Evolutionary conservation across 1,140 invertebrate species (phyloP).

Genomic region (Hycleus cichorii): DNA sequence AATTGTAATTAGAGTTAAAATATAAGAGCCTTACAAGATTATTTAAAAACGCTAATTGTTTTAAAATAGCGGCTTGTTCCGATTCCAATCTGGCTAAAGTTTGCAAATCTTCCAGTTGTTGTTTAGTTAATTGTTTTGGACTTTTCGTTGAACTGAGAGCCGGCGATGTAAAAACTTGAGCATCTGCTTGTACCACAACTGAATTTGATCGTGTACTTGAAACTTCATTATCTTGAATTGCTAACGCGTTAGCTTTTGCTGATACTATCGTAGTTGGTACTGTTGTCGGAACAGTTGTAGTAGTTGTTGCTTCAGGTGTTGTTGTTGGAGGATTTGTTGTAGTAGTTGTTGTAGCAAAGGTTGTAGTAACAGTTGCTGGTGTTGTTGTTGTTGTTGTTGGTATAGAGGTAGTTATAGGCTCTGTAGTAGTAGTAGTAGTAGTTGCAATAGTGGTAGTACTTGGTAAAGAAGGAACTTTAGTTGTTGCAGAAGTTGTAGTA

Average conservation of each 20-base stretch:
- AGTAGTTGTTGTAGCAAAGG: slow-evolving; percentile 2
- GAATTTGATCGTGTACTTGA: background rate
- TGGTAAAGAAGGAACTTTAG: background rate
- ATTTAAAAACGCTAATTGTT: slow-evolving; percentile 36
- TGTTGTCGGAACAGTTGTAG: slow-evolving; percentile 9
- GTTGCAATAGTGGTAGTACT: slow-evolving; percentile 1
- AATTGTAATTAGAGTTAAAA: background rate
- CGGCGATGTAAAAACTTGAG: background rate
- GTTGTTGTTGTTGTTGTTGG: background rate
- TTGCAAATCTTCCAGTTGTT: slow-evolving; percentile 37
- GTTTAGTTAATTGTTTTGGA: slow-evolving; percentile 30
- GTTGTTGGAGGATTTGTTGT: slow-evolving; percentile 3
- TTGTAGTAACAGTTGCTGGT: background rate
- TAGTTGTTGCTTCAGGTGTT: slow-evolving; percentile 10
- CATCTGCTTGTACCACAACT: too few relatives aligned
- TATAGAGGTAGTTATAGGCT: background rate
- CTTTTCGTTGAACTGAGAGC: slow-evolving; percentile 13
- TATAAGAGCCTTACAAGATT: slow-evolving; percentile 29
- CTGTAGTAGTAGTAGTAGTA: background rate
- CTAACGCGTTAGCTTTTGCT: slow-evolving; percentile 12
- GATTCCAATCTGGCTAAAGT: slow-evolving; percentile 33
- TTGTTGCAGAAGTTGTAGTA: background rate
- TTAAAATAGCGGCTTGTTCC: slow-evolving; percentile 36
- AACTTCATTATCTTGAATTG: slow-evolving; percentile 7
- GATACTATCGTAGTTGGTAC: slow-evolving; percentile 5